phyloP scores from a whole-genome alignment of 2,113 vertebrate genomes.

The Crotalus viridis region DNA sequence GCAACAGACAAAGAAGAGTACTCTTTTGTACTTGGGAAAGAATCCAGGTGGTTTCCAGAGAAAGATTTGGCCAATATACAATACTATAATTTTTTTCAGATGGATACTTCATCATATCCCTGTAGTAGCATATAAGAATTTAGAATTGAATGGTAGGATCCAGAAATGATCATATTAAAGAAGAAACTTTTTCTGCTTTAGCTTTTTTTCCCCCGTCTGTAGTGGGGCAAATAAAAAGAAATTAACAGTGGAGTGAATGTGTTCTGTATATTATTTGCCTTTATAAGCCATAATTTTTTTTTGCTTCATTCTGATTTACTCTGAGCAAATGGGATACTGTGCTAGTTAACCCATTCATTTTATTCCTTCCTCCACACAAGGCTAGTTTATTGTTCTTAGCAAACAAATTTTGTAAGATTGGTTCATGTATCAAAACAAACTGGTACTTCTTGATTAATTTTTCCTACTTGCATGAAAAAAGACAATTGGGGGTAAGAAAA shows the following conservation, averaged over 20 bases:
- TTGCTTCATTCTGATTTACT: not conserved
- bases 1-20: not conserved
- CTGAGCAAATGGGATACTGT: not conserved
- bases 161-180: not conserved
- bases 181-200: not conserved
- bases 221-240: too few relatives aligned
- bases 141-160: not conserved
- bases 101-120: constrained; percentile 3
- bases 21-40: constrained; percentile 13
- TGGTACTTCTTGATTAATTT: not conserved
- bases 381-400: not conserved
- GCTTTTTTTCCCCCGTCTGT: too few relatives aligned
- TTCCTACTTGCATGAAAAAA: not conserved
- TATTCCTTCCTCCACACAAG: not conserved
- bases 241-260: not conserved
- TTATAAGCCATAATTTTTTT: not conserved
- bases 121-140: not conserved
- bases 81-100: constrained; percentile 23
- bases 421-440: not conserved
- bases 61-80: constrained; percentile 8
- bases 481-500: not conserved
- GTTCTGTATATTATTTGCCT: not conserved
- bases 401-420: not conserved
- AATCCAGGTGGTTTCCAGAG: constrained; percentile 27
- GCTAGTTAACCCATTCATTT: not conserved